Base-by-base conservation (phyloP, 2,888 invertebrate genomes). In the Lapara coniferarum region DNA sequence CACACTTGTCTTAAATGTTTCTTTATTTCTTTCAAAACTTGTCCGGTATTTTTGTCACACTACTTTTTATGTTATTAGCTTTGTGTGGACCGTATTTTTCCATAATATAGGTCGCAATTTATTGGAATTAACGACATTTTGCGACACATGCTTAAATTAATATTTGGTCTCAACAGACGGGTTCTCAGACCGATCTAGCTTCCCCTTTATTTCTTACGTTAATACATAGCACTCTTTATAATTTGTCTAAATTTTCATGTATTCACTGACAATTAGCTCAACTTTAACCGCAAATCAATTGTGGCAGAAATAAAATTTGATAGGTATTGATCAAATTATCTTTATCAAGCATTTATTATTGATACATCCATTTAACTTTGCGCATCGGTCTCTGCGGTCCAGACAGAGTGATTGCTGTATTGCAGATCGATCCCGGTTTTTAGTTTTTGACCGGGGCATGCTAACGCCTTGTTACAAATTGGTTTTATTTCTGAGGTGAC, bases 331-430 rank as follows among this genome's bases (percentile, higher is more conserved):
- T 63, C 19, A 46, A 63, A 63, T 59, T 46, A 59, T 49, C 12
- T 63, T 49, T 19, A 49, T 49, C 49, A 49, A 46, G 57, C 46
- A 58, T 55, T 69, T 68, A 53, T 67, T 57, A 66, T 14, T 67
- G 6, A 37, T 53, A 58, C 37, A 70, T 63, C 66, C 16, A 58
- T 71, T 69, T 67, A 56, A 57, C 66, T 63, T 37, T 46, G 69
- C 56, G 56, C 55, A 69, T 75, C 72, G 71, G 71, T 73, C 56
- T 75, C 58, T 78, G 76, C 68, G 79, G 78, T 73, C 74, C 68
- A 80, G 81, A 79, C 80, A 70, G 71, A 52, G 70, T 69, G 76
- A 77, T 79, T 72, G 73, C 74, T 75, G 73, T 73, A 75, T 75
- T 57, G 71, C 16, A 53, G 70, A 72, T 72, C 72, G 57, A 67